phyloP scores from a whole-genome alignment of 2,113 vertebrate genomes.

The Anolis sagrei region DNA sequence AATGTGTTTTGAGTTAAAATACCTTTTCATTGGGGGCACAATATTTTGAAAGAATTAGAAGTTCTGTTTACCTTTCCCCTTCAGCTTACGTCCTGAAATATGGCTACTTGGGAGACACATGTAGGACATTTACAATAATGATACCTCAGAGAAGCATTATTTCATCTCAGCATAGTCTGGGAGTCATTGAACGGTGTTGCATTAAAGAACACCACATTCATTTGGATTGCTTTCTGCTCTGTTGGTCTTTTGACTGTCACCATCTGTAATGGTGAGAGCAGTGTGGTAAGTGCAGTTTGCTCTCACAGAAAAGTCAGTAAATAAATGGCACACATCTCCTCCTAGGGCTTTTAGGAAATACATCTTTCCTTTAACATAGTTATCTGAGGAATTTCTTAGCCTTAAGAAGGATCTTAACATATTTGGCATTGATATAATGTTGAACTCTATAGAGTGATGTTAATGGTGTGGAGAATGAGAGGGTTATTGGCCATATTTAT shows the following conservation, averaged over 20 bases:
- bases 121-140: background rate
- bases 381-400: background rate
- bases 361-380: background rate
- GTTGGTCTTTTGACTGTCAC: slow-evolving; percentile 10
- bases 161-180: background rate
- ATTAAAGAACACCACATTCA: background rate
- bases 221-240: slow-evolving; percentile 18
- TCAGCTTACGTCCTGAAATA: background rate
- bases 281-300: slow-evolving; percentile 7
- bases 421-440: background rate
- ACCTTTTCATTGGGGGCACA: background rate
- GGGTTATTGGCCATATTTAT: too few relatives aligned
- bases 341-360: background rate
- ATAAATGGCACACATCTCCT: background rate
- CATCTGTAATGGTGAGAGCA: background rate
- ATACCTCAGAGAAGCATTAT: background rate
- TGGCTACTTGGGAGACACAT: background rate
- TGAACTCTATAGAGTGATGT: too few relatives aligned
- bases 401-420: background rate
- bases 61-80: background rate
- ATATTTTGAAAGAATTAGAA: background rate
- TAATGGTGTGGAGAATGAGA: background rate
- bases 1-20: background rate
- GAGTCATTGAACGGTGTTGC: background rate
- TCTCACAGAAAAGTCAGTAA: background rate